A percentile compares a stretch with the other conserved stretches of the same genome.
Evolutionary conservation across 2,888 invertebrate genomes (phyloP).

Genomic region (Hetaerina titia): DNA sequence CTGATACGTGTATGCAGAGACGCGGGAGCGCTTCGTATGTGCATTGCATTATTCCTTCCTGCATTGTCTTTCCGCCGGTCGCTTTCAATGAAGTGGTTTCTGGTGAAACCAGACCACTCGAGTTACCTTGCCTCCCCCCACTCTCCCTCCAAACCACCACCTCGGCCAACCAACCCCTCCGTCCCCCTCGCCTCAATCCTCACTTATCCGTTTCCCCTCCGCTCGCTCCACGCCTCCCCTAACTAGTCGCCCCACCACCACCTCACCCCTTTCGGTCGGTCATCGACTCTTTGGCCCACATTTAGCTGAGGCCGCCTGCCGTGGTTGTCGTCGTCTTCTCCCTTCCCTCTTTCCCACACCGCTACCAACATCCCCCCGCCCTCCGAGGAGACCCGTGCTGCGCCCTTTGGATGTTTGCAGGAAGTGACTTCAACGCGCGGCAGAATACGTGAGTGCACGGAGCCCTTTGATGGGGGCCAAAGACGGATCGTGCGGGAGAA

Average conservation of each 20-base stretch:
- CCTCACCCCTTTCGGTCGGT: constrained; percentile 65
- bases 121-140: constrained; percentile 16
- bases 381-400: constrained; percentile 51
- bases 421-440: neutral
- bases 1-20: neutral
- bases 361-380: neutral
- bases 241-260: neutral
- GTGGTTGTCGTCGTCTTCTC: constrained; percentile 41
- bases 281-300: constrained; percentile 64
- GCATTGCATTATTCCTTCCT: neutral
- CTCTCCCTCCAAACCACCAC: neutral
- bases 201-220: neutral
- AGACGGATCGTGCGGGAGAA: too few relatives aligned
- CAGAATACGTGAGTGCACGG: too few relatives aligned
- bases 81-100: constrained; percentile 52
- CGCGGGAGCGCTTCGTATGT: neutral
- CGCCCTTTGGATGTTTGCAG: constrained; percentile 50
- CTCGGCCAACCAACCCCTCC: neutral
- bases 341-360: neutral
- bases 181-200: neutral
- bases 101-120: constrained; percentile 36
- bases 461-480: too few relatives aligned
- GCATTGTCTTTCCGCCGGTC: constrained; percentile 45
- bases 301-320: constrained; percentile 50
- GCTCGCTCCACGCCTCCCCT: neutral